Evolutionary conservation across 2,113 vertebrate genomes (phyloP), one percentile per base, ranked within the genome.

Genomic region (Psophia crepitans): DNA sequence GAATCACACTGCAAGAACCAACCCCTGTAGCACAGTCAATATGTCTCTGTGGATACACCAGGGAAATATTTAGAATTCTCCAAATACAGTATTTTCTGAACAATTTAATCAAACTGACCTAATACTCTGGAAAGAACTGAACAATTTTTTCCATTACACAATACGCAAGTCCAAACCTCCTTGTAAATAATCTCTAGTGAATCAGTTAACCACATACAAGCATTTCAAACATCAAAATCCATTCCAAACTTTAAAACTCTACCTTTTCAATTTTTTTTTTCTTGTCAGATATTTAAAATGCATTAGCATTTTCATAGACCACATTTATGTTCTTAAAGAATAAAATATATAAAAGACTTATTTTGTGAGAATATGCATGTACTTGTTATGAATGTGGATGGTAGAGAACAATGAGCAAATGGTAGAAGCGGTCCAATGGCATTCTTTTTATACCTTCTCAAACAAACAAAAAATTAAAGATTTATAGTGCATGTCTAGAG

Each of bases 141-240:
- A 61, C 64, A 19, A 26, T 41, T 71, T 74, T 90, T 89, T 90
- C 87, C 77, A 91, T 79, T 84, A 68, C 43, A 44, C 57, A 91
- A 60, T 21, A 19, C 3, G 3, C 19, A 77, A 58, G 37, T 84
- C 71, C 77, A 89, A 89, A 58, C 3, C 4, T 5, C 51, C 56
- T n/a, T 39, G n/a, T 70, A 90, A 92, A 93, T 60, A 78, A 77
- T 60, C 43, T 84, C 32, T 51, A 89, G 60, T 19, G 14, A 80
- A 91, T 48, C 54, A 57, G 21, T 60, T 48, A 83, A 54, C 58
- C 65, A 23, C 57, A 70, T 46, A 74, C 20, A 75, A 89, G 37
- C 56, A 81, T 43, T 87, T 64, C 56, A 76, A 92, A 79, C 48
- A 91, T 17, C 48, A 63, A 68, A 79, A 82, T 7, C 7, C 21